phyloP scores from a whole-genome alignment of 2,113 vertebrate genomes.

The Cololabis saira region DNA sequence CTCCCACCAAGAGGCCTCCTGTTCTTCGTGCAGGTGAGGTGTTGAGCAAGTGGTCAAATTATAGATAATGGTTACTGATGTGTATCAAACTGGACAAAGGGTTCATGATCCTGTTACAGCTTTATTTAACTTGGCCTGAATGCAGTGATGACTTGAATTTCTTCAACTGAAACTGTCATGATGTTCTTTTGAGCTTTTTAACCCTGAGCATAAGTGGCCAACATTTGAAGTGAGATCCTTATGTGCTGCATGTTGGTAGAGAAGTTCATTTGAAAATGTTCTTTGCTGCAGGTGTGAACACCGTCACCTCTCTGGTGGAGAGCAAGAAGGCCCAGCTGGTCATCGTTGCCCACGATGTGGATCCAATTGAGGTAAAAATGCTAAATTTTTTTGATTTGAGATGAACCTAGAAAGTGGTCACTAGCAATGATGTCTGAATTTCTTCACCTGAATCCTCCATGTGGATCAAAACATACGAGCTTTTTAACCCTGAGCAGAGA shows the following conservation, averaged over 20 bases:
- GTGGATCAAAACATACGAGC: constrained; percentile 81
- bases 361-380: constrained; percentile 90
- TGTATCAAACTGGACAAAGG: background rate
- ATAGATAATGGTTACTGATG: too few relatives aligned
- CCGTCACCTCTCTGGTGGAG: constrained; percentile 94
- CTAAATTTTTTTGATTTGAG: background rate
- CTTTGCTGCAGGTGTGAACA: constrained; percentile 88
- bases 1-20: constrained; percentile 92
- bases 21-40: constrained; percentile 90
- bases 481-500: constrained; percentile 86
- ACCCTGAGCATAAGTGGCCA: constrained; percentile 86
- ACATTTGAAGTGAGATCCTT: background rate
- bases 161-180: constrained; percentile 84
- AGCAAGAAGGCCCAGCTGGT: constrained; percentile 98
- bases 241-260: accelerated
- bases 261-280: background rate
- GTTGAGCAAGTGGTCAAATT: too few relatives aligned
- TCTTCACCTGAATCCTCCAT: constrained; percentile 83
- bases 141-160: constrained; percentile 86
- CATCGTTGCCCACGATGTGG: constrained; percentile 94
- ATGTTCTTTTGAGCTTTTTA: constrained; percentile 90
- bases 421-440: constrained; percentile 85
- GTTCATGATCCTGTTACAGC: background rate
- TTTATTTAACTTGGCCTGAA: constrained; percentile 22
- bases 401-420: constrained; percentile 33